Evolutionary conservation across 1,140 invertebrate species (phyloP).

Genomic region (Latrodectus geometricus): DNA sequence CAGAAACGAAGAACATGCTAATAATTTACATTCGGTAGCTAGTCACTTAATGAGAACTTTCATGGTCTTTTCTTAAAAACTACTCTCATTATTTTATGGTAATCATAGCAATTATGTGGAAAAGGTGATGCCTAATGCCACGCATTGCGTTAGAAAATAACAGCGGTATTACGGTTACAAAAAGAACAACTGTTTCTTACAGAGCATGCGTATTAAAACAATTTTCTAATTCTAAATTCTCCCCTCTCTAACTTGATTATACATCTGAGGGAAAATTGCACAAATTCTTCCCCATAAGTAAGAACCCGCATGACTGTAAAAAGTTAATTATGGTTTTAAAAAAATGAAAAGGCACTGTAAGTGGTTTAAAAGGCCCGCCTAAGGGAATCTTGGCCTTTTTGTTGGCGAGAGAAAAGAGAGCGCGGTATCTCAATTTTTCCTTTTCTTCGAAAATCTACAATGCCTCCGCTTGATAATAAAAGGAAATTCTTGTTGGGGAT

Average conservation of each 20-base stretch:
- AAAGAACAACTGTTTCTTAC: background rate
- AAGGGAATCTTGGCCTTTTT: background rate
- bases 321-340: slow-evolving; percentile 23
- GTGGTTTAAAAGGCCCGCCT: slow-evolving; percentile 10
- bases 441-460: background rate
- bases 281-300: background rate
- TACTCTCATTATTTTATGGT: slow-evolving; percentile 5
- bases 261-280: slow-evolving; percentile 17
- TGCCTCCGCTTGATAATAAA: background rate
- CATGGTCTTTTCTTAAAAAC: background rate
- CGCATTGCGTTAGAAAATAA: background rate
- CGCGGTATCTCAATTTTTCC: background rate
- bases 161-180: background rate
- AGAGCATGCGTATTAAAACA: slow-evolving; percentile 9
- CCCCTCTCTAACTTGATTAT: background rate
- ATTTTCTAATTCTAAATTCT: slow-evolving; percentile 3
- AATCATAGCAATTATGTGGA: slow-evolving; percentile 6
- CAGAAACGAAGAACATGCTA: no score
- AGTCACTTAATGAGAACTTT: background rate
- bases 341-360: slow-evolving; percentile 5
- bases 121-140: background rate
- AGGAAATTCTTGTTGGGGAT: background rate
- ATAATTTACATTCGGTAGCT: background rate
- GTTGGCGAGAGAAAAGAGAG: background rate
- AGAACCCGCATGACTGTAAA: slow-evolving; percentile 14